Percentiles rank a stretch among this genome's conserved stretches.
phyloP scores from a whole-genome alignment of 2,888 invertebrate species.

The Oscheius sp. region DNA sequence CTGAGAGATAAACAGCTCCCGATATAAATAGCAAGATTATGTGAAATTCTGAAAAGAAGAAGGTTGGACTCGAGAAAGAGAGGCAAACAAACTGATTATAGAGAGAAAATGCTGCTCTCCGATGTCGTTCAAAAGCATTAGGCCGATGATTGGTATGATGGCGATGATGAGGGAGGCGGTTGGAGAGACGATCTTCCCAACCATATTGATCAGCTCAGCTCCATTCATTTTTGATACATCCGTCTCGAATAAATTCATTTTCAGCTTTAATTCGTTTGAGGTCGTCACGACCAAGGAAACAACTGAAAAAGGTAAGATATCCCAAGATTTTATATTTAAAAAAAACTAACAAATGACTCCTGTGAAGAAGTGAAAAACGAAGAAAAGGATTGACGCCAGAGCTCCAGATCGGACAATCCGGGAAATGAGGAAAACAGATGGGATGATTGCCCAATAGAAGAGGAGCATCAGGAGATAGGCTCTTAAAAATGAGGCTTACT shows the following conservation, averaged over 20 bases:
- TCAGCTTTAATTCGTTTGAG: too few relatives aligned
- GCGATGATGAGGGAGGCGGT: not conserved
- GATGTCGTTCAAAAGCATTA: not conserved
- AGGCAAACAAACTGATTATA: too few relatives aligned
- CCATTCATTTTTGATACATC: too few relatives aligned
- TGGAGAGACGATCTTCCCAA: constrained; percentile 3
- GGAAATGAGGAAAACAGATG: not conserved
- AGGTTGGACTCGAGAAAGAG: not conserved
- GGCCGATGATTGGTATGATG: not conserved
- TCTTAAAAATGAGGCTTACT: not conserved
- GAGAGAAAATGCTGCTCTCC: not conserved
- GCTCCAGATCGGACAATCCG: not conserved
- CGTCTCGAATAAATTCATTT: too few relatives aligned
- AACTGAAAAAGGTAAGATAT: too few relatives aligned
- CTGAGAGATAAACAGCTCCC: not conserved
- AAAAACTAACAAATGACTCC: too few relatives aligned
- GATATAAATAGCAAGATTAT: not conserved
- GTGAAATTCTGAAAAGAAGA: not conserved
- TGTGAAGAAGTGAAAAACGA: too few relatives aligned
- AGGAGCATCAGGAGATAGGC: not conserved
- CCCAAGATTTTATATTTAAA: too few relatives aligned
- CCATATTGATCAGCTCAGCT: too few relatives aligned
- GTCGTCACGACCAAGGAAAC: too few relatives aligned
- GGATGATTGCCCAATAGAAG: not conserved
- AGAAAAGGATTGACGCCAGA: too few relatives aligned